phyloP scores from a whole-genome alignment of 2,113 vertebrate genomes.

The Gymnobelideus leadbeateri region DNA sequence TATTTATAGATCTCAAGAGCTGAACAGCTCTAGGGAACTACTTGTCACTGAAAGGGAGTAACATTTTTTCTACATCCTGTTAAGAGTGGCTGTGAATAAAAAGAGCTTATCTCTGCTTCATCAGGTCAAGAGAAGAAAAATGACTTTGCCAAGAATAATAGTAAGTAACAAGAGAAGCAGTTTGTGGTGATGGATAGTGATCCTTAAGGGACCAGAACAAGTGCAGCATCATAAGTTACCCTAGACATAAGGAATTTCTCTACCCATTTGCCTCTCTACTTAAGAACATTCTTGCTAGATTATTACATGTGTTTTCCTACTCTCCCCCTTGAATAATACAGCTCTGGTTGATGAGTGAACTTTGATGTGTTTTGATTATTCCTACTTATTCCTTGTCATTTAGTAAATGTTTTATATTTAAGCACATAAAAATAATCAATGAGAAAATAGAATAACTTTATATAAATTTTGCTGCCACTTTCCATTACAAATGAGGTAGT shows the following conservation, averaged over 20 bases:
- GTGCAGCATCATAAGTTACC: too few relatives aligned
- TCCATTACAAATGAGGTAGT: background rate
- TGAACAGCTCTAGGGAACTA: too few relatives aligned
- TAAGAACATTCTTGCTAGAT: background rate
- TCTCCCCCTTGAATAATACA: background rate
- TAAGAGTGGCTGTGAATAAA: too few relatives aligned
- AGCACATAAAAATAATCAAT: background rate
- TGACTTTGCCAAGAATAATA: too few relatives aligned
- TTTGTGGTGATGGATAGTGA: too few relatives aligned
- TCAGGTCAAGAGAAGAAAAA: too few relatives aligned
- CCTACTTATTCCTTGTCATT: background rate
- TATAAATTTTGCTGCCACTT: background rate
- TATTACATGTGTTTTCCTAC: background rate
- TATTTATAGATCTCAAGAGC: too few relatives aligned
- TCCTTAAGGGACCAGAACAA: too few relatives aligned
- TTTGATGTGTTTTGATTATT: background rate
- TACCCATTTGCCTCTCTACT: background rate
- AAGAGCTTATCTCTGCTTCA: too few relatives aligned
- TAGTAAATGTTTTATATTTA: background rate
- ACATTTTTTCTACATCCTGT: too few relatives aligned
- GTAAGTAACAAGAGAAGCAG: too few relatives aligned
- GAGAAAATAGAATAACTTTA: background rate
- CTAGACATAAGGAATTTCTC: background rate
- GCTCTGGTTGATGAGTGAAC: background rate
- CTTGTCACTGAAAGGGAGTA: too few relatives aligned